These are phyloP conservation scores for Chesias legatella DNA, from an alignment of 2,888 invertebrate genomes.

Conservation along the genomic window DNA sequence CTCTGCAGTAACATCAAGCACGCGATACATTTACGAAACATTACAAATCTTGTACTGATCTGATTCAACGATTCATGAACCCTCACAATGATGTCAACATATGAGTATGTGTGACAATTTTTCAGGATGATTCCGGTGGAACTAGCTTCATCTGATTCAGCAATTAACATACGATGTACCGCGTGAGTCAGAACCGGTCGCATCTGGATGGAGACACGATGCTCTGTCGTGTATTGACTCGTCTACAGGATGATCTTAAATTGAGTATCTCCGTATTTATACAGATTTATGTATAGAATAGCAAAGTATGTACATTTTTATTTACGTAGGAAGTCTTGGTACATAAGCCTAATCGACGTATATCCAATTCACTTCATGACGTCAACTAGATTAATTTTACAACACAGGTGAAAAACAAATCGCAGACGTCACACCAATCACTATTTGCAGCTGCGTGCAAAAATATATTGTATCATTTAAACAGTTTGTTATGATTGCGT, in stretches of 20 bases:
- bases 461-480: not conserved
- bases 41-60: no score
- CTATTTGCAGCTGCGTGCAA: not conserved
- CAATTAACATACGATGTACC: constrained; percentile 10
- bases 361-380: constrained; percentile 16
- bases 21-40: no score
- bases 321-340: no score
- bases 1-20: no score
- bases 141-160: constrained; percentile 13
- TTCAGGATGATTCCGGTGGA: constrained; percentile 1
- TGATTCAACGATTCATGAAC: not conserved
- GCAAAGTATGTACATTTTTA: no score
- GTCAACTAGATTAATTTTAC: constrained; percentile 6
- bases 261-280: no score
- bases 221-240: no score
- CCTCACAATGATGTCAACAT: constrained; percentile 8
- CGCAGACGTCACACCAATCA: constrained; percentile 9
- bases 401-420: constrained; percentile 21
- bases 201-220: constrained; percentile 7
- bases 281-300: not conserved
- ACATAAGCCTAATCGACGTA: no score
- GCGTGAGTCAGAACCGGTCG: constrained; percentile 13
- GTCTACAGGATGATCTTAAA: no score
- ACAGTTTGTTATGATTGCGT: no score
- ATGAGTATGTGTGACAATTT: constrained; percentile 1